Conservation (phyloP, 2,888 invertebrate genomes). For the Oxycera nigricornis region DNA sequence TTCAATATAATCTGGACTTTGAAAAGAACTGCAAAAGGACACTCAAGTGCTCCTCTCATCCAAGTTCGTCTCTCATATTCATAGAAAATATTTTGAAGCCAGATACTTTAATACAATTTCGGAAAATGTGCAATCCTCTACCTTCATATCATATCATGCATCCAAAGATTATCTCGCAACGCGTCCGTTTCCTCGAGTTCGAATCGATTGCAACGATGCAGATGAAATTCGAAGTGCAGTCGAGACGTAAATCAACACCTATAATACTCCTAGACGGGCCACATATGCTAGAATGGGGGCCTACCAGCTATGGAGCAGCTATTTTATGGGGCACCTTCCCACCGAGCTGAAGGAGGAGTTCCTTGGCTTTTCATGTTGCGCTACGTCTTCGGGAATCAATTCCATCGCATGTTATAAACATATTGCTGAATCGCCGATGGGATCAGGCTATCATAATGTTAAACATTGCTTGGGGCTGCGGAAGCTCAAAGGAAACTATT, state of each 20-base stretch:
- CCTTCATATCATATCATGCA: too few relatives aligned
- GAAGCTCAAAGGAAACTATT: not conserved
- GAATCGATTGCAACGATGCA: constrained; percentile 4
- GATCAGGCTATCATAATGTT: not conserved
- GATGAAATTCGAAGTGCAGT: not conserved
- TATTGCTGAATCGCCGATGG: not conserved
- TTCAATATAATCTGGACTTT: too few relatives aligned
- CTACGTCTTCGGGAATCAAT: not conserved
- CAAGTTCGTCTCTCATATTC: too few relatives aligned
- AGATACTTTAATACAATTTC: too few relatives aligned
- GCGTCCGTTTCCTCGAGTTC: too few relatives aligned
- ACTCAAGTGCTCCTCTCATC: too few relatives aligned
- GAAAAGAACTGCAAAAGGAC: too few relatives aligned
- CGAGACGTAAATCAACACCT: constrained; percentile 26
- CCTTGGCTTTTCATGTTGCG: not conserved
- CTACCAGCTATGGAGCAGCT: not conserved
- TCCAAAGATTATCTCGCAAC: too few relatives aligned
- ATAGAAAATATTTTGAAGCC: too few relatives aligned
- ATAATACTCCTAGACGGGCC: too few relatives aligned
- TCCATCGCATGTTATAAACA: constrained; percentile 4
- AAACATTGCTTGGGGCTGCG: not conserved
- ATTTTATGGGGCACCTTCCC: not conserved
- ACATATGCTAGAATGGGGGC: not conserved
- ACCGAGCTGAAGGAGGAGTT: not conserved
- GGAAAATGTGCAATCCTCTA: too few relatives aligned